These are phyloP conservation scores for Ferrisia virgata DNA, from an alignment of 2,888 invertebrate species.

Conservation along the genomic window DNA sequence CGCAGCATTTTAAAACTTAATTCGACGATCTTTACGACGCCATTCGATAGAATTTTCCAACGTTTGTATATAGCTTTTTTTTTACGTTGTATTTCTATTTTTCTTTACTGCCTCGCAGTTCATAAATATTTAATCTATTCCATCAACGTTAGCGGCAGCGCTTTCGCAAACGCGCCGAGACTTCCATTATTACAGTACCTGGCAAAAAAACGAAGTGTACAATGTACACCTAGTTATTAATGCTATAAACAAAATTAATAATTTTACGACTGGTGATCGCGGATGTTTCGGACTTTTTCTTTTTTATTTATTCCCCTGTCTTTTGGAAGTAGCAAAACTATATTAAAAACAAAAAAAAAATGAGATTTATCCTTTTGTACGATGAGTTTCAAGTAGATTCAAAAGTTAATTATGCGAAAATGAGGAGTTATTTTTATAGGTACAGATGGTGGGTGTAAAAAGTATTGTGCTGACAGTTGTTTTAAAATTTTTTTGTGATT, in stretches of 20 bases:
- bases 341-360: too few relatives aligned
- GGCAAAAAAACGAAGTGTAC: too few relatives aligned
- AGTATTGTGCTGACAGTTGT: too few relatives aligned
- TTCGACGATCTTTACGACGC: slow-evolving; percentile 14
- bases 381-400: too few relatives aligned
- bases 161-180: background rate
- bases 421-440: too few relatives aligned
- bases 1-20: background rate
- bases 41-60: background rate
- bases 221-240: slow-evolving; percentile 4
- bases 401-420: too few relatives aligned
- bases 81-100: background rate
- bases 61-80: background rate
- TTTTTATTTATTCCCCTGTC: background rate
- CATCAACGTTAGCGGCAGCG: background rate
- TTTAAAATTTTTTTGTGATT: too few relatives aligned
- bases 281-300: background rate
- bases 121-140: slow-evolving; percentile 39
- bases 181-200: background rate
- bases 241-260: slow-evolving; percentile 39
- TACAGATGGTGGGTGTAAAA: too few relatives aligned
- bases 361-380: too few relatives aligned
- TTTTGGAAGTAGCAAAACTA: background rate
- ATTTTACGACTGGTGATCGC: slow-evolving; percentile 3
- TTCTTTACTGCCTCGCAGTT: slow-evolving; percentile 21